Evolutionary conservation across 2,113 vertebrate genomes (phyloP), one percentile per base, ranked within the genome.

Genomic region (Todiramphus chloris): DNA sequence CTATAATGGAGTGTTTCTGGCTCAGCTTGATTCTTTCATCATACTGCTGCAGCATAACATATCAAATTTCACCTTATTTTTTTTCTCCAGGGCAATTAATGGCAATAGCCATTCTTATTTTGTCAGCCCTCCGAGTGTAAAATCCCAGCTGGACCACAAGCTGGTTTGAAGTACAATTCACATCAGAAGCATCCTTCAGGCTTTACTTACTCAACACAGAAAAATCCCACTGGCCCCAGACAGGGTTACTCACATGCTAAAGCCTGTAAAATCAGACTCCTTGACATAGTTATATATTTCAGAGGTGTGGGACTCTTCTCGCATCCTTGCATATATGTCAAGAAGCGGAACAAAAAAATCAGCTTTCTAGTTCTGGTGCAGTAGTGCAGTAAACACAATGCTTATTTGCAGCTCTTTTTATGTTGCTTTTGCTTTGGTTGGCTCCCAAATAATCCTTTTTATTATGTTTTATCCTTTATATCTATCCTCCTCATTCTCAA

Each of bases 371-470:
- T 72, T 92, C 89, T 72, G 56, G n/a, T 64, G 68, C 59, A 78
- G 85, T 20, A 72, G 64, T 60, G 68, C 79, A 94, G 88, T 63
- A 84, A 94, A 59, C 0, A 0, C 62, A 64, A 33, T 48, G 25
- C 51, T 94, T 93, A 83, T 96, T 94, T 96, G 82, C 51, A 83
- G 79, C 79, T 92, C 20, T 81, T 78, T 96, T 77, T 69, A 75
- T 92, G 88, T 91, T 86, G 41, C 24, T 86, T 95, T 88, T 63
- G 55, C 82, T 88, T 83, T 88, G 44, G 59, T 83, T 90, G 64
- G 63, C 56, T 90, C 30, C 60, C n/a, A 92, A 93, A 83, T 81
- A 96, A 96, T 94, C 88, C 60, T 95, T 96, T 96, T 93, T 92
- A 96, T 96, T 86, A 86, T 90, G 90, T 81, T 95, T 90, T 89